These are phyloP conservation scores for Drosophila tripunctata DNA, from an alignment of 2,888 invertebrate species.

Conservation along the genomic window DNA sequence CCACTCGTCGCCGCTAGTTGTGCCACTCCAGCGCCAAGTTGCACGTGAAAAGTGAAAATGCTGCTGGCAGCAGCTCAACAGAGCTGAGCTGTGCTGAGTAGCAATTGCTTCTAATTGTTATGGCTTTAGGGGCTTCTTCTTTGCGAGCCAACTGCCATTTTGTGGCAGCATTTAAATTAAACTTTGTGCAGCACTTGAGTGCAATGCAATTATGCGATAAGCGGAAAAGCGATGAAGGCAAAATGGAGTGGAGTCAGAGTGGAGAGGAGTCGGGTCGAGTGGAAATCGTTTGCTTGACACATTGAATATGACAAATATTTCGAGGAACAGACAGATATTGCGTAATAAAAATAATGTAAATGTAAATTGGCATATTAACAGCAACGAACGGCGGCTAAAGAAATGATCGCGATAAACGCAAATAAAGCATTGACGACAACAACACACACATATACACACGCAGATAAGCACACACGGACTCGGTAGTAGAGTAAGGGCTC, in stretches of 20 bases:
- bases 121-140: constrained; percentile 42
- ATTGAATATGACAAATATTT: constrained; percentile 55
- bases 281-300: too few relatives aligned
- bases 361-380: constrained; percentile 76
- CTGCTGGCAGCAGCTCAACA: constrained; percentile 35
- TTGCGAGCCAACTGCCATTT: constrained; percentile 35
- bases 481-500: background rate
- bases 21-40: constrained; percentile 45
- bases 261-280: too few relatives aligned
- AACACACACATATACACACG: constrained; percentile 11
- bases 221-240: constrained; percentile 6
- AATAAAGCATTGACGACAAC: constrained; percentile 65
- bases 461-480: constrained; percentile 5
- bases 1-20: constrained; percentile 23
- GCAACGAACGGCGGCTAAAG: constrained; percentile 47
- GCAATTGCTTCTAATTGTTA: constrained; percentile 76
- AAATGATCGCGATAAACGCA: constrained; percentile 67
- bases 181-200: constrained; percentile 41
- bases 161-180: constrained; percentile 50
- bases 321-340: constrained; percentile 20
- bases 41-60: constrained; percentile 69
- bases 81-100: constrained; percentile 39
- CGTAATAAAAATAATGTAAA: constrained; percentile 70
- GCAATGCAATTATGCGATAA: constrained; percentile 61
- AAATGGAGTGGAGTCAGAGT: too few relatives aligned